Evolutionary conservation across 1,140 invertebrate genomes (phyloP), one percentile per base, ranked within the genome.

Genomic region (Philotrypesis tridentata): DNA sequence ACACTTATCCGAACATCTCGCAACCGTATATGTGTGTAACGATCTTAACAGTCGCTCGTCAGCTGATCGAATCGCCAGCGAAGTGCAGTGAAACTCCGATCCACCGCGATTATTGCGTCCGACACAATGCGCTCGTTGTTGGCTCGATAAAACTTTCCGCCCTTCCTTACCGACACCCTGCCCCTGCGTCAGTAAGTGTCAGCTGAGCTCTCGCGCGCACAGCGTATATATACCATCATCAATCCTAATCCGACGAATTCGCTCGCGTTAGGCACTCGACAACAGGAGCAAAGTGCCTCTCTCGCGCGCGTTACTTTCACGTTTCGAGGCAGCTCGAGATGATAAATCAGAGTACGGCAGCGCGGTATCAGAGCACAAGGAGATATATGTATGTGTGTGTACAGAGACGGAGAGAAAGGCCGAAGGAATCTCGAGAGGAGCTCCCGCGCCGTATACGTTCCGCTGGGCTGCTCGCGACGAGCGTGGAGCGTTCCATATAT

Each of bases 231-330:
- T n/a, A n/a, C n/a, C n/a, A 48, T 7, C 2, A n/a, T 5, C 17
- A 55, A 5, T 25, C 14, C 27, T 65, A 29, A 29, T 25, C 63
- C 63, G 63, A n/a, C n/a, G n/a, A n/a, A n/a, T 17, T 65, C 25
- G 63, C 63, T 25, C 63, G 17, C 23, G 63, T 65, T 65, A 65
- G 9, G n/a, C 23, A n/a, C n/a, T 65, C 14, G 2, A 17, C 12
- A 37, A 48, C 43, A 14, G 17, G 17, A 55, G 48, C 63, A 70
- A 21, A 70, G 29, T 65, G n/a, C n/a, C n/a, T n/a, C 65, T 8
- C 5, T 12, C 29, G 14, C 29, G 8, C 48, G 33, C 8, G 23
- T 71, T 79, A 79, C 77, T 79, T 79, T 71, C 67, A 79, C 48
- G 68, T 79, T 70, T 60, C 67, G 27, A 14, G 25, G 23, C 21